Base-by-base conservation (phyloP, 1,140 invertebrate species). In the Plutomurus gul region DNA sequence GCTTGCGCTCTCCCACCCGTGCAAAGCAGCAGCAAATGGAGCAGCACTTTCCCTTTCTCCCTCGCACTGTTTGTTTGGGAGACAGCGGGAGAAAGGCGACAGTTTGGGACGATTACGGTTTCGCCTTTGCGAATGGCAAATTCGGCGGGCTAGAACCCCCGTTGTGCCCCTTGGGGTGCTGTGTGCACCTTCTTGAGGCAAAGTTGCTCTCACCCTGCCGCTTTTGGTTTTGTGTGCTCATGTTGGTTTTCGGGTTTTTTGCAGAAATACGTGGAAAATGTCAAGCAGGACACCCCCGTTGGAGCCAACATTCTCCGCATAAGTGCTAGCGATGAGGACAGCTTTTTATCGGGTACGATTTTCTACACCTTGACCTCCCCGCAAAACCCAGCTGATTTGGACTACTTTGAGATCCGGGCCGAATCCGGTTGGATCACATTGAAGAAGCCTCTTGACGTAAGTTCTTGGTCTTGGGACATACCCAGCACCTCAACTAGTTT, bases 351-450 rank as follows among this genome's bases (percentile, higher is more conserved):
- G 96, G 16, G 94, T n/a, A n/a, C 94, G n/a, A 95, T 95, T 85
- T 91, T 94, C n/a, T 96, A 96, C 84, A 95, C 94, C 30, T 86
- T 97, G 56, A 95, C 92, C 82, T 93, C 95, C 8, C 93, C 94
- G 22, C 93, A 92, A 82, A 94, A 95, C 86, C 91, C 92, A 0
- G 91, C 91, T 30, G 94, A 96, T 87, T 89, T 96, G 81, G 94
- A 96, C 85, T 97, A 97, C 88, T 97, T 97, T 87, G 94, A 82
- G 70, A 82, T 82, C 39, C 77, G 76, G 88, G 93, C 94, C 82
- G 96, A 97, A 86, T 96, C 95, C 84, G 96, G 96, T 85, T 97
- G 95, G 95, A 97, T 97, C 85, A 94, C 95, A 30, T 87, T 97
- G 81, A 95, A 95, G 89, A 96, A 96, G 86, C 93, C 95, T 75